Percentiles rank a stretch among this genome's conserved stretches.
These are phyloP conservation scores for Ryuthela nishihirai DNA, from an alignment of 2,888 invertebrate genomes.

Conservation along the genomic window DNA sequence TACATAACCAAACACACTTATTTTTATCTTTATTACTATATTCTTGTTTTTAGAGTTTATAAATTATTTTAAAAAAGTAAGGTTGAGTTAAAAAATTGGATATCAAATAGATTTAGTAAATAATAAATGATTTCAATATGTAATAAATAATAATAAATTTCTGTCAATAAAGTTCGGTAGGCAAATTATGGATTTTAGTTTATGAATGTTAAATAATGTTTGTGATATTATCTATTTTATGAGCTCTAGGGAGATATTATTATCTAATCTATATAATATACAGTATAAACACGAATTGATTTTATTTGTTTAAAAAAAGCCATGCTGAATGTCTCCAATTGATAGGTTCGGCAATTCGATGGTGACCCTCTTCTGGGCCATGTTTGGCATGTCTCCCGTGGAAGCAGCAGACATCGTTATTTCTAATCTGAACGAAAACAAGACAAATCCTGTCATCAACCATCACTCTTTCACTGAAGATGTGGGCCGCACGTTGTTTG, in stretches of 20 bases:
- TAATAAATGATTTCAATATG: too few species aligned
- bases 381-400: slow-evolving; percentile 64
- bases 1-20: not conserved
- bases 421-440: slow-evolving; percentile 57
- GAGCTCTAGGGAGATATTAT: too few species aligned
- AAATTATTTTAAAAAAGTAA: not conserved
- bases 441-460: slow-evolving; percentile 51
- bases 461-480: slow-evolving; percentile 61
- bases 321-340: too few species aligned
- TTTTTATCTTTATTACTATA: not conserved
- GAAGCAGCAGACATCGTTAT: slow-evolving; percentile 64
- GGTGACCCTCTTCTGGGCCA: slow-evolving; percentile 65
- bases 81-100: not conserved
- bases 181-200: too few species aligned
- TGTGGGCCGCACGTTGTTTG: slow-evolving; percentile 61
- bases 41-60: not conserved
- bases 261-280: too few species aligned
- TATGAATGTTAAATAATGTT: too few species aligned
- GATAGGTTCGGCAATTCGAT: slow-evolving; percentile 57
- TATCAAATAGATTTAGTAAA: too few species aligned
- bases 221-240: too few species aligned
- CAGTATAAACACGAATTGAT: too few species aligned
- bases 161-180: too few species aligned
- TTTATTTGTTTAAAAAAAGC: too few species aligned
- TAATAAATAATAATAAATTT: too few species aligned